Evolutionary conservation across 2,888 invertebrate species (phyloP).

Genomic region (Ypsolopha sequella): DNA sequence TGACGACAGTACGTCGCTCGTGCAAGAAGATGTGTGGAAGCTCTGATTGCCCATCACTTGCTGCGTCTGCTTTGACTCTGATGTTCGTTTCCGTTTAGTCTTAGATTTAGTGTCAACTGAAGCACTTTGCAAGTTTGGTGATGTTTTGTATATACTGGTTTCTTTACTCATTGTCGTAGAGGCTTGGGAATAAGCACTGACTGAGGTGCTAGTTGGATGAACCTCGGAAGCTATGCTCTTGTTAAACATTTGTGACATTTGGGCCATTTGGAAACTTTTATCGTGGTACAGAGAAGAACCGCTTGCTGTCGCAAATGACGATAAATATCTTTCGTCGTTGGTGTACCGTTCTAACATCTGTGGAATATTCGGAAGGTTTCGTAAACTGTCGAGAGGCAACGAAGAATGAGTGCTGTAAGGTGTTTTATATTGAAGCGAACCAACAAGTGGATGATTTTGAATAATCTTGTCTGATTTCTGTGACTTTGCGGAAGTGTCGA

Average conservation of each 20-base stretch:
- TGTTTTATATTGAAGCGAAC: conserved; percentile 49
- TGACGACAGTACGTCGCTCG: conserved; percentile 48
- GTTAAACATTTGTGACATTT: conserved; percentile 73
- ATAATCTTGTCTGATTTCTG: conserved; percentile 49
- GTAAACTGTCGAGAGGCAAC: conserved; percentile 61
- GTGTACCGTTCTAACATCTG: conserved; percentile 73
- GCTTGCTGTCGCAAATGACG: conserved; percentile 47
- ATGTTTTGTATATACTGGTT: conserved; percentile 39
- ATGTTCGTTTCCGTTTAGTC: conserved; percentile 44
- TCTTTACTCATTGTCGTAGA: conserved; percentile 43
- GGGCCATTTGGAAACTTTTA: conserved; percentile 71
- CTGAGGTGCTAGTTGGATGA: conserved; percentile 34
- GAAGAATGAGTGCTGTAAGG: conserved; percentile 45
- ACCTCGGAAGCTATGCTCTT: conserved; percentile 52
- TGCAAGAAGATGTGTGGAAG: conserved; percentile 74
- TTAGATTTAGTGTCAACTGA: conserved; percentile 42
- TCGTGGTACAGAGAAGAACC: conserved; percentile 66
- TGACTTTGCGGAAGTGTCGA: conserved; percentile 34
- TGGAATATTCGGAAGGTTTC: conserved; percentile 69
- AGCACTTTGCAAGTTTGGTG: conserved; percentile 21
- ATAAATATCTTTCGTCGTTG: conserved; percentile 68
- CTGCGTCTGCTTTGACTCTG: conserved; percentile 34
- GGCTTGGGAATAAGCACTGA: conserved; percentile 44
- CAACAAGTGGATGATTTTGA: conserved; percentile 47
- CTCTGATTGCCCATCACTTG: conserved; percentile 43